Base-by-base conservation (phyloP, 1,140 invertebrate species). In the Drosophila melanica region DNA sequence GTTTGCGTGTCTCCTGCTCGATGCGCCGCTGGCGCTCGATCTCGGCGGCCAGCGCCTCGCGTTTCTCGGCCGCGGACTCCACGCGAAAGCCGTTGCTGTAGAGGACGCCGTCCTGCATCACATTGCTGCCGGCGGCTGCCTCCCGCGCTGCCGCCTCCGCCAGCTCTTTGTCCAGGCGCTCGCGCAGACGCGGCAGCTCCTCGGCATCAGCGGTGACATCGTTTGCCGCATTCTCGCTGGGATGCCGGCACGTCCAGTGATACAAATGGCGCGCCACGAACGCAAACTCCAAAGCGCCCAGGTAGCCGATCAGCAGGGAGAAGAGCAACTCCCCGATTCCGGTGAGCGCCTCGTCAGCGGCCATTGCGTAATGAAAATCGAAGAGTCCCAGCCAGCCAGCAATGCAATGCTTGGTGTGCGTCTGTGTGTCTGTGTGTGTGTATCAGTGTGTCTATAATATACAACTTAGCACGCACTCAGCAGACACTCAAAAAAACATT, bases 271-370 rank as follows among this genome's bases (percentile, higher is more conserved):
- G 82, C 3, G 85, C 74, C 11, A 92, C 87, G 53, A 81, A 92
- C 11, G 95, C 85, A 12, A 95, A 93, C 90, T 96, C 95, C 63
- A 95, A 63, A 3, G 95, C 94, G 55, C 96, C 95, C 18, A 95
- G 94, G 81, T 95, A 96, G n/a, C 95, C 93, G 67, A 96, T 93
- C 23, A 96, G 90, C 78, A 95, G 92, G 10, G 95, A 96, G 48
- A 96, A 92, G 64, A 96, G 87, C 16, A 96, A 55, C 77, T 92
- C 91, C 27, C 90, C 89, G 42, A 92, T 51, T 59, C 77, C 90
- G 69, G 89, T 68, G 11, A 91, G 65, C 73, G 74, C 58, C 35
- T 89, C 80, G 23, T 72, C 81, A 16, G 78, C 75, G 47, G 74
- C 67, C 84, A 84, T 89, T 90, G 85, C 85, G 85, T 90, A 86